Conservation (phyloP, 2,888 invertebrate genomes). For the Callinectes sapidus region DNA sequence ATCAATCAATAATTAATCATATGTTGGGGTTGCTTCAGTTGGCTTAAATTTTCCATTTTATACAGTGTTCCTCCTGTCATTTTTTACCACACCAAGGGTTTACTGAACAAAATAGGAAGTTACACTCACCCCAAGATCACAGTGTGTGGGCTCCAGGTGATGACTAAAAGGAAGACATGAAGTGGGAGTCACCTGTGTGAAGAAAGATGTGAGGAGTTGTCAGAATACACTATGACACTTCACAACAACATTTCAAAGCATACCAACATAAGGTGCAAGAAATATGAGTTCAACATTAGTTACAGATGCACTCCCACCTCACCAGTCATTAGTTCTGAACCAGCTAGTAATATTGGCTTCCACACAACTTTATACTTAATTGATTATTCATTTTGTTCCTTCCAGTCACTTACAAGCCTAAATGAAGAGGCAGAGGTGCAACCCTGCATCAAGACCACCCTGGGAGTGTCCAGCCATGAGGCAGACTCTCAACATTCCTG, state of each 20-base stretch:
- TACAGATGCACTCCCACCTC: too few species aligned
- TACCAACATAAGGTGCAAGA: background rate
- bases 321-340: too few species aligned
- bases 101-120: too few species aligned
- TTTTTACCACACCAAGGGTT: too few species aligned
- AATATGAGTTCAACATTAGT: background rate
- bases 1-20: too few species aligned
- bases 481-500: slow-evolving; percentile 41
- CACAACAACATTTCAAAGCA: background rate
- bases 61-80: too few species aligned
- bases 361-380: background rate
- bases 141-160: too few species aligned
- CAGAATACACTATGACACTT: background rate
- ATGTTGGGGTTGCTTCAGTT: too few species aligned
- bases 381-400: background rate
- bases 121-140: too few species aligned
- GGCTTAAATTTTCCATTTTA: too few species aligned
- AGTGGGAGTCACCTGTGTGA: background rate
- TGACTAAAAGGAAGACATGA: too few species aligned
- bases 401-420: slow-evolving; percentile 55
- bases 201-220: background rate
- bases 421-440: slow-evolving; percentile 53
- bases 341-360: too few species aligned
- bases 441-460: slow-evolving; percentile 54
- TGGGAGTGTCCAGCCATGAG: slow-evolving; percentile 32